Evolutionary conservation across 2,888 invertebrate genomes (phyloP).

Genomic region (Metallyticus violacea): DNA sequence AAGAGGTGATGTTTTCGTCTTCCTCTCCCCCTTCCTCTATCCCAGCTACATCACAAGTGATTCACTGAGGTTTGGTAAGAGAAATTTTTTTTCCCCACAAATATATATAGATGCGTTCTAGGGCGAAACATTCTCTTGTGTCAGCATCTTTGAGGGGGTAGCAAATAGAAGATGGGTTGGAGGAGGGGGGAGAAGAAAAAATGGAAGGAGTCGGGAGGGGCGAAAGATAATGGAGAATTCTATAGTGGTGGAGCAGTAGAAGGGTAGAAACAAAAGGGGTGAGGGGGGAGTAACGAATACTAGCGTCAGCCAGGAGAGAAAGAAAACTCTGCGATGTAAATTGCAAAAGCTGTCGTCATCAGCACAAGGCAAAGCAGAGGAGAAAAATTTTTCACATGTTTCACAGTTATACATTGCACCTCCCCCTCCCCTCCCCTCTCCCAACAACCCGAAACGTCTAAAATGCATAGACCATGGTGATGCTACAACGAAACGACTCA

Average conservation of each 20-base stretch:
- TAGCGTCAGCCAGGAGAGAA: too few relatives aligned
- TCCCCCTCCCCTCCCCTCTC: too few relatives aligned
- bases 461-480: background rate
- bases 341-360: background rate
- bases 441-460: background rate
- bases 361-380: background rate
- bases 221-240: background rate
- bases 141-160: too few relatives aligned
- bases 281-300: too few relatives aligned
- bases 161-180: background rate
- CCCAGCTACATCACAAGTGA: background rate
- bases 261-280: background rate
- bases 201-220: too few relatives aligned
- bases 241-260: background rate
- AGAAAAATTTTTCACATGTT: background rate
- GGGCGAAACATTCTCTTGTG: background rate
- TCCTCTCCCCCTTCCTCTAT: background rate
- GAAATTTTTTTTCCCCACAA: background rate
- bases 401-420: background rate
- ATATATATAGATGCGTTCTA: background rate
- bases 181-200: too few relatives aligned
- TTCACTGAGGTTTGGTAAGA: background rate
- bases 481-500: too few relatives aligned
- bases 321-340: background rate
- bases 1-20: background rate